Evolutionary conservation across 2,113 vertebrate genomes (phyloP), one percentile per base, ranked within the genome.

Genomic region (Nibea albiflora): DNA sequence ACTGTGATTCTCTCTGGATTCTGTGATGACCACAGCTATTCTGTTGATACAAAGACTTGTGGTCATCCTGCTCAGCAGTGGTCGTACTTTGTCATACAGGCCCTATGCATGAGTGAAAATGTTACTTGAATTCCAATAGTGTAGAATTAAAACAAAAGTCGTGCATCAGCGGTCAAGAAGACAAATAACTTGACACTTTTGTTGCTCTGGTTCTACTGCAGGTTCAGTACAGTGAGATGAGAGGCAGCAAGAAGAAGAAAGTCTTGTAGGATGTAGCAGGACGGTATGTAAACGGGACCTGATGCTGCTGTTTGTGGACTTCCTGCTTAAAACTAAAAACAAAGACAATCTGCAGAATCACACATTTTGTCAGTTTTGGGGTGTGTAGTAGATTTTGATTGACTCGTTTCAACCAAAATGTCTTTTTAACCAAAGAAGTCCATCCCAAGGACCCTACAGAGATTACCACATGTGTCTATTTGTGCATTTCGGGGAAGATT

Each of bases 141-240:
- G 60, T 61, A 16, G 47, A 69, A 49, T 1, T n/a, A 46, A 31
- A 9, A 9, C 11, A 22, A 56, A 26, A 24, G 8, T 53, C 39
- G 46, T 49, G 28, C 24, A 46, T 66, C 15, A 20, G 4, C 60
- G 35, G 44, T 22, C 22, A 24, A 78, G 19, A 5, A 4, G 46
- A 42, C 11, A n/a, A 28, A 46, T 58, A 35, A 4, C 28, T 20
- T 60, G 10, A 24, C 35, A 10, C 4, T 4, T 22, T 10, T 20
- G 17, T 28, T 57, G 28, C n/a, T 53, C 9, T 76, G 19, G 6
- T 76, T 60, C 28, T 62, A 95, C 93, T 93, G 89, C 95, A 99
- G 97, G 96, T 97, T 94, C 97, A 98, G 94, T 95, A 94, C 2
- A 87, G 94, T 4, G 97, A 97, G 91, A 76, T 95, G 86, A 97